These are phyloP conservation scores for Felis chaus DNA, from an alignment of 2,113 vertebrate species.

Conservation along the genomic window DNA sequence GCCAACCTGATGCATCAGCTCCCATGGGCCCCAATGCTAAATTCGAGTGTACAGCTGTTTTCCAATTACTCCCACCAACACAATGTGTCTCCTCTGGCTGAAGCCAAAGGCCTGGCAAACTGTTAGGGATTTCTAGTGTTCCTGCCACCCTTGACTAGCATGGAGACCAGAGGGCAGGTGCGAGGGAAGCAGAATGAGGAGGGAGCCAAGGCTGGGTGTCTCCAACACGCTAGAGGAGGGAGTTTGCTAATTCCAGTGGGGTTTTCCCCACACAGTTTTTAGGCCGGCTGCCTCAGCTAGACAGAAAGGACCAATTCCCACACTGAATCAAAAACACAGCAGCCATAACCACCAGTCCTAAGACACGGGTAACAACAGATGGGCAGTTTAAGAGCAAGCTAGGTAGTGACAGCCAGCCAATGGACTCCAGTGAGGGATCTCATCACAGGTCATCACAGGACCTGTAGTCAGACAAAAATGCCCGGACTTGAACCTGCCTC, in stretches of 20 bases:
- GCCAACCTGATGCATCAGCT: background rate
- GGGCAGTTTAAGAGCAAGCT: background rate
- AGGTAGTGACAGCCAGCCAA: background rate
- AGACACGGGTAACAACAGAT: background rate
- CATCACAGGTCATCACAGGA: background rate
- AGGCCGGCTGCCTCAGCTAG: background rate
- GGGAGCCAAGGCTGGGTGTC: background rate
- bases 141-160: background rate
- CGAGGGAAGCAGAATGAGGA: background rate
- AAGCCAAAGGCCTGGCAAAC: slow-evolving; percentile 22
- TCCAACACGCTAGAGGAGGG: background rate
- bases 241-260: background rate
- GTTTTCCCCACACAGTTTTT: background rate
- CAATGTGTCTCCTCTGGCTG: background rate
- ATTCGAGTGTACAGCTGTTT: background rate
- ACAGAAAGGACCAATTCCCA: background rate
- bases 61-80: background rate
- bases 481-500: background rate
- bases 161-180: background rate
- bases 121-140: background rate
- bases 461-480: background rate
- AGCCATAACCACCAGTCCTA: background rate
- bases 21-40: background rate
- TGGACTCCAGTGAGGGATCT: background rate
- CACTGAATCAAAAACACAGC: background rate